A percentile compares a stretch with the other conserved stretches of the same genome.
phyloP scores from a whole-genome alignment of 2,888 invertebrate species.

The Rhaphigaster nebulosa region DNA sequence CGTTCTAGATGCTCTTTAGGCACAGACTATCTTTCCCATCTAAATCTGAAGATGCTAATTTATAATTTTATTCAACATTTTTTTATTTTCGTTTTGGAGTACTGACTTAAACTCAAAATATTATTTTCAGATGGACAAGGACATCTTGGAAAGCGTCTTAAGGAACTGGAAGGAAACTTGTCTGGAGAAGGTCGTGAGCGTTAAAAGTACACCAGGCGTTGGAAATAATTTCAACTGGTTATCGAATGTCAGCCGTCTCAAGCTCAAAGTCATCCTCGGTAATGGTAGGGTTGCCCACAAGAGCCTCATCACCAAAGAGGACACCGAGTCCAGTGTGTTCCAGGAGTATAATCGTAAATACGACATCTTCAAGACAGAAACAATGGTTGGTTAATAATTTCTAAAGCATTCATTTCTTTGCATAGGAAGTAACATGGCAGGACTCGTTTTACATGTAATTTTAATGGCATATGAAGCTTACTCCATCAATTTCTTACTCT shows the following conservation, averaged over 20 bases:
- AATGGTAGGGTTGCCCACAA: neutral
- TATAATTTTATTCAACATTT: no score
- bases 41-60: no score
- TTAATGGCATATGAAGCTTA: no score
- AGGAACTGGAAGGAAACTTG: neutral
- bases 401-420: no score
- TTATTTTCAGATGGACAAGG: conserved; percentile 11
- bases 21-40: no score
- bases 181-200: neutral
- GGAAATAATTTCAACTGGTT: conserved; percentile 54
- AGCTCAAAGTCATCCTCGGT: conserved; percentile 19
- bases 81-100: no score
- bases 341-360: neutral
- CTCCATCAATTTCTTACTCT: no score
- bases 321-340: neutral
- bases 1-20: no score
- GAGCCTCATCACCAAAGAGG: neutral
- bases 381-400: neutral
- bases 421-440: no score
- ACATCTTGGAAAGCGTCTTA: neutral
- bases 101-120: no score
- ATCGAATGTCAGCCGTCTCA: conserved; percentile 51
- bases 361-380: neutral
- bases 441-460: no score
- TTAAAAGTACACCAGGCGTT: neutral